Conservation (phyloP, 1,140 invertebrate genomes). For the Drosophila gunungcola region DNA sequence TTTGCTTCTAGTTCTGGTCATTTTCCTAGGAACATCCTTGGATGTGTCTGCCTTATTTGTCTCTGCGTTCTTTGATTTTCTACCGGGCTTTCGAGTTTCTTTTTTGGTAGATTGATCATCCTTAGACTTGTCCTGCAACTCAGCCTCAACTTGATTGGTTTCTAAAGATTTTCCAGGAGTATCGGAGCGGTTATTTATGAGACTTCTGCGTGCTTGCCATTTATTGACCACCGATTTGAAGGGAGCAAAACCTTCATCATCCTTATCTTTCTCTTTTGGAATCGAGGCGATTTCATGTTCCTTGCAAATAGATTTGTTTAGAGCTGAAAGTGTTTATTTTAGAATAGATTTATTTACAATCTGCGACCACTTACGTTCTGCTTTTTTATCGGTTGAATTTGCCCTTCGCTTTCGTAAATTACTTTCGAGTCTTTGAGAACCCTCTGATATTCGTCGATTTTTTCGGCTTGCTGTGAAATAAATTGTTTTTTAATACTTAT, state of each 20-base stretch:
- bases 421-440: not conserved
- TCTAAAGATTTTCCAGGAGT: not conserved
- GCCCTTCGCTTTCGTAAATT: not conserved
- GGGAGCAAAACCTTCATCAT: not conserved
- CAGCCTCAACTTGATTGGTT: not conserved
- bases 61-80: not conserved
- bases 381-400: not conserved
- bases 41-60: not conserved
- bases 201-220: not conserved
- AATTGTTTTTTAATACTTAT: not conserved
- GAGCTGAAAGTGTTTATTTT: not conserved
- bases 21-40: not conserved
- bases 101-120: not conserved
- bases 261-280: not conserved
- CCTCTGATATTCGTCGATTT: slow-evolving; percentile 17
- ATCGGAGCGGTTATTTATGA: not conserved
- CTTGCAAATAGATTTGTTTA: not conserved
- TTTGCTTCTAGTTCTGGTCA: not conserved
- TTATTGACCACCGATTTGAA: not conserved
- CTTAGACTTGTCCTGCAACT: not conserved
- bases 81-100: not conserved
- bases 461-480: slow-evolving; percentile 10
- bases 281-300: not conserved
- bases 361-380: not conserved
- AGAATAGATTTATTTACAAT: not conserved